Evolutionary conservation across 2,113 vertebrate genomes (phyloP).

Genomic region (Acrocephalus kingi): DNA sequence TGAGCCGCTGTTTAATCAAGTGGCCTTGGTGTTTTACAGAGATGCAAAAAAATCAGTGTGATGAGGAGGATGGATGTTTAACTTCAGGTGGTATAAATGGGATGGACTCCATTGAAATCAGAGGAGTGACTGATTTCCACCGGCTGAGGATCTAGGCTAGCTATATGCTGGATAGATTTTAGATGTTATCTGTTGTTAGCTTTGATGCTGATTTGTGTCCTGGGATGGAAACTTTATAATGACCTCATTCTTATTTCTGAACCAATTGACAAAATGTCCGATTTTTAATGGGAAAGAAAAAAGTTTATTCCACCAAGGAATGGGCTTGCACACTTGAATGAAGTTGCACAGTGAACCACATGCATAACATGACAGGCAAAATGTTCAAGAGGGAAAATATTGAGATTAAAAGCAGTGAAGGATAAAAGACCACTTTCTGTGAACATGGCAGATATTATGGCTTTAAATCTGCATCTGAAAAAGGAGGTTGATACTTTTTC

Average conservation of each 20-base stretch:
- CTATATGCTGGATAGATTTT: not conserved
- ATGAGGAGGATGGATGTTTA: not conserved
- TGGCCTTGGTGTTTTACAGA: not conserved
- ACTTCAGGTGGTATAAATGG: not conserved
- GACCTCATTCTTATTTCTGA: conserved; percentile 43
- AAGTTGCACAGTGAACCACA: conserved; percentile 59
- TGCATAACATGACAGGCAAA: conserved; percentile 34
- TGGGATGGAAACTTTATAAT: not conserved
- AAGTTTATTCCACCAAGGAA: conserved; percentile 63
- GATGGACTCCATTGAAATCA: not conserved
- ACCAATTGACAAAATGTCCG: conserved; percentile 46
- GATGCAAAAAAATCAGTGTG: not conserved
- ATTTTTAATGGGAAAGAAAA: conserved; percentile 57
- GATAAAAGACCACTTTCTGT: not conserved
- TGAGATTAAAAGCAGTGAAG: conserved; percentile 19
- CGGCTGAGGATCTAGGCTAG: not conserved
- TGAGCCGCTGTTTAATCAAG: not conserved
- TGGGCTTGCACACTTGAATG: conserved; percentile 58
- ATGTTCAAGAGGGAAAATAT: conserved; percentile 43
- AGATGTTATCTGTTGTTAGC: conserved; percentile 18
- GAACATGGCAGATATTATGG: not conserved
- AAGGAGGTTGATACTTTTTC: not conserved
- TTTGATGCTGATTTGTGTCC: not conserved
- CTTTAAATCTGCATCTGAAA: conserved; percentile 47
- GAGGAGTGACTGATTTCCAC: not conserved